phyloP scores from a whole-genome alignment of 2,797 vertebrate genomes.

The Lycodopsis pacificus region DNA sequence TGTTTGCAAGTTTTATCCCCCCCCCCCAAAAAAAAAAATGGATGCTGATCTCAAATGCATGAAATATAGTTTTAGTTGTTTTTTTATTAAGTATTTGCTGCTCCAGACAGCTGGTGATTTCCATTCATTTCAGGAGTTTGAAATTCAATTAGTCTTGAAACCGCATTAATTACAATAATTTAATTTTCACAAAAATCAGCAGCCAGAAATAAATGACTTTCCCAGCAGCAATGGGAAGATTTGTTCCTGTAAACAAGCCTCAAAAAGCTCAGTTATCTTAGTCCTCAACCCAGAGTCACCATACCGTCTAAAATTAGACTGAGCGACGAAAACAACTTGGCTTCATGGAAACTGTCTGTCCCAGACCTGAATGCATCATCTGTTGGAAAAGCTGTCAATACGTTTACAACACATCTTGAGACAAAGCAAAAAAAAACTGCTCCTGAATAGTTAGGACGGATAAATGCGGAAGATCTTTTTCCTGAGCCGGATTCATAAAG shows the following conservation, averaged over 20 bases:
- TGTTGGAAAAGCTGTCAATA: background rate
- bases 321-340: background rate
- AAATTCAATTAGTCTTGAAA: slow-evolving; percentile 10
- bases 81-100: background rate
- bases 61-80: background rate
- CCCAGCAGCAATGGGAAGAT: background rate
- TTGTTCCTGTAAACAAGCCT: slow-evolving; percentile 6
- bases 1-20: background rate
- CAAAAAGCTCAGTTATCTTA: background rate
- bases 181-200: slow-evolving; percentile 4
- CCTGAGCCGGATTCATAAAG: slow-evolving; percentile 49
- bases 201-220: slow-evolving; percentile 6
- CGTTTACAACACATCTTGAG: background rate
- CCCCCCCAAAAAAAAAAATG: background rate
- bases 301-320: background rate
- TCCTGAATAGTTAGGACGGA: slow-evolving; percentile 17
- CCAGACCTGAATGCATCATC: background rate
- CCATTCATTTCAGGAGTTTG: slow-evolving; percentile 14
- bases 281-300: background rate
- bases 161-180: slow-evolving; percentile 16
- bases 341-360: background rate
- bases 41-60: slow-evolving; percentile 6
- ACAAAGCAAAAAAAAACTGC: background rate
- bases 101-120: slow-evolving; percentile 9
- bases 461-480: slow-evolving; percentile 27